Conservation (phyloP, 2,797 vertebrate species). For the Schizopygopsis pylzovi region DNA sequence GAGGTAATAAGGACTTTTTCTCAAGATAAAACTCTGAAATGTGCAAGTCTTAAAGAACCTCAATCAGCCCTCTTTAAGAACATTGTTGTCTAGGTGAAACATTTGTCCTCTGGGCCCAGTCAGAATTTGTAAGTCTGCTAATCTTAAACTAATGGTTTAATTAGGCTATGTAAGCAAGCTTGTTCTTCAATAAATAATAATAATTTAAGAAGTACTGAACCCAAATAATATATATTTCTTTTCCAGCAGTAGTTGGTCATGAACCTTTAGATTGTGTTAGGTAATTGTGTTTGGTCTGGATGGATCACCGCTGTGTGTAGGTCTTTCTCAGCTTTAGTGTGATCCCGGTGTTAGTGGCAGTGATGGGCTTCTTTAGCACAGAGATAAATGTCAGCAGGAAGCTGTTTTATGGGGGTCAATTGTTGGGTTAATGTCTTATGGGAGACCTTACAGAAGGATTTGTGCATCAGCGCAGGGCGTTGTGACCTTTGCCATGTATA, state of each 20-base stretch:
- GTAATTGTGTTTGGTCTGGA: constrained; percentile 14
- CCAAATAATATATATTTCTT: neutral
- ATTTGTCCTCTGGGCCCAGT: neutral
- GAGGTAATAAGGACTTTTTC: neutral
- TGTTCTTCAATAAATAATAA: neutral
- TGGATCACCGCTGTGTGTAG: constrained; percentile 14
- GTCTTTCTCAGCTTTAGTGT: constrained; percentile 60
- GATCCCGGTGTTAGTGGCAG: constrained; percentile 35
- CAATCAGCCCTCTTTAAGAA: neutral
- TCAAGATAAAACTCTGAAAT: neutral
- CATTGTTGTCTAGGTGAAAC: neutral
- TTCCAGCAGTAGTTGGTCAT: constrained; percentile 4
- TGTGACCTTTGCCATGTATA: constrained; percentile 77
- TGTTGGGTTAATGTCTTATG: constrained; percentile 73
- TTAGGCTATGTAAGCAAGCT: neutral
- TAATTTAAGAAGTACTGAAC: neutral
- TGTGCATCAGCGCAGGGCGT: constrained; percentile 57
- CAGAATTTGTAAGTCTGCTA: neutral
- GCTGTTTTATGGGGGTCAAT: constrained; percentile 77
- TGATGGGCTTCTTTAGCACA: constrained; percentile 67
- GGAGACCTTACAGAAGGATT: constrained; percentile 47
- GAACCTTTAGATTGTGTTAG: constrained; percentile 5
- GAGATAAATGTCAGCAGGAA: constrained; percentile 72
- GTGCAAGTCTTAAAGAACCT: neutral
- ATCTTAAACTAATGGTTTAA: constrained; percentile 10